Conservation (phyloP, 2,113 vertebrate species). For the Cercocebus atys region DNA sequence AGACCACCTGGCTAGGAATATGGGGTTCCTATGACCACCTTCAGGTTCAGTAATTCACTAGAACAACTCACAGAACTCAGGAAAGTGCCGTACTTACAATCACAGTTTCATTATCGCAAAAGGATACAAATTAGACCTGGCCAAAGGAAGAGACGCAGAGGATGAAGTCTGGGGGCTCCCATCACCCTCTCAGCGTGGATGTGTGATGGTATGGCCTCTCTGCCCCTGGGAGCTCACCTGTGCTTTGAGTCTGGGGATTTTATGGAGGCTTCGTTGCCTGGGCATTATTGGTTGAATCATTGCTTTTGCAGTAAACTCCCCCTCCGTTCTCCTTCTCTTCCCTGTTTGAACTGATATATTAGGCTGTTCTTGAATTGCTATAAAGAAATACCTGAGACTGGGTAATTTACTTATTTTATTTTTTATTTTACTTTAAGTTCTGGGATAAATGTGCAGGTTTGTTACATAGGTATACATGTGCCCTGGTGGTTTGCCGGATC, state of each 20-base stretch:
- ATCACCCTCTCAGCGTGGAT: fast-evolving
- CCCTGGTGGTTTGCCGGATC: too few species aligned
- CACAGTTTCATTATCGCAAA: background rate
- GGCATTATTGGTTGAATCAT: background rate
- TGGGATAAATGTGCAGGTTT: too few species aligned
- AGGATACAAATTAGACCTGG: background rate
- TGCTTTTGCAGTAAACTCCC: too few species aligned
- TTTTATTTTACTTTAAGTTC: too few species aligned
- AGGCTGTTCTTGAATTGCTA: too few species aligned
- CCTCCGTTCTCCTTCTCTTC: background rate
- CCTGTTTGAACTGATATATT: background rate
- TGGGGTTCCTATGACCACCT: background rate
- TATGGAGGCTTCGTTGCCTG: background rate
- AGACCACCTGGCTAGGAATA: background rate
- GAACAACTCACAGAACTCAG: background rate
- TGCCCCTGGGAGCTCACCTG: background rate
- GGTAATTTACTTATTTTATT: too few species aligned
- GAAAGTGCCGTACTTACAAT: background rate
- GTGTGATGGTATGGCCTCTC: fast-evolving
- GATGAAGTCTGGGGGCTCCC: background rate
- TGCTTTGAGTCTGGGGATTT: too few species aligned
- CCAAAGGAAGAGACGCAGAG: background rate
- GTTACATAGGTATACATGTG: too few species aligned
- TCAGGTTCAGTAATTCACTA: background rate
- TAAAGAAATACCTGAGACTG: too few species aligned